phyloP scores from a whole-genome alignment of 2,888 invertebrate species.

The Muschampia plurimacula region DNA sequence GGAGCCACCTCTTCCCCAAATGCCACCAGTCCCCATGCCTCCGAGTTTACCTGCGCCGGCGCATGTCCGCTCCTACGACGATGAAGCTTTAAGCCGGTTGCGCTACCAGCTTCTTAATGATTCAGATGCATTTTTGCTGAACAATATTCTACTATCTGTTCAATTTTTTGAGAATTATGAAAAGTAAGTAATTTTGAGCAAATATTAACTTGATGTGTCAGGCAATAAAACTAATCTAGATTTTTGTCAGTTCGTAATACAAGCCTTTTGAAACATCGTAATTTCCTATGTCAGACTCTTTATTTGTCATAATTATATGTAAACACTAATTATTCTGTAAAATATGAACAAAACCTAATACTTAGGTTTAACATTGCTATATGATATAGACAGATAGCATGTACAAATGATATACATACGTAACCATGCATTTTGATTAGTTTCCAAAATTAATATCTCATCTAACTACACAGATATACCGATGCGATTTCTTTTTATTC shows the following conservation, averaged over 20 bases:
- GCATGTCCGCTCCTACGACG: slow-evolving; percentile 75
- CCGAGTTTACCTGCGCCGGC: slow-evolving; percentile 48
- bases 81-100: slow-evolving; percentile 84
- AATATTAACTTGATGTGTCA: too few species aligned
- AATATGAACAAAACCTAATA: too few species aligned
- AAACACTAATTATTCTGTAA: too few species aligned
- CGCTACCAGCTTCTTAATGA: slow-evolving; percentile 86
- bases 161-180: slow-evolving; percentile 93
- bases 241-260: background rate
- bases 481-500: too few species aligned
- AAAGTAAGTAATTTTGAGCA: slow-evolving; percentile 80
- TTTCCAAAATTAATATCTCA: too few species aligned
- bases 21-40: slow-evolving; percentile 51
- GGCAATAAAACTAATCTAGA: background rate
- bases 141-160: slow-evolving; percentile 90
- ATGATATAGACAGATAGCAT: too few species aligned
- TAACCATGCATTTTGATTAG: too few species aligned
- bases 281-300: too few species aligned
- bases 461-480: too few species aligned
- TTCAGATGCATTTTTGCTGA: slow-evolving; percentile 89
- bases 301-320: too few species aligned
- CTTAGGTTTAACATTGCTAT: too few species aligned
- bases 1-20: slow-evolving; percentile 57
- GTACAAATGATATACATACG: too few species aligned
- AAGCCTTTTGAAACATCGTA: background rate